phyloP scores from a whole-genome alignment of 2,113 vertebrate genomes.

The mouse (Mus musculus) region GRCm39 chr2:135469001-135469500 shows the following conservation, averaged over 20 bases:
- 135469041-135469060: neutral
- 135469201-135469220: neutral
- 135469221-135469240: neutral
- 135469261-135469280: neutral
- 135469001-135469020: conserved; percentile 19
- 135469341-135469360: neutral
- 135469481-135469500: neutral
- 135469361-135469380: neutral
- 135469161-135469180: neutral
- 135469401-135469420: neutral
- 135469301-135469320: neutral
- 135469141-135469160: conserved; percentile 22
- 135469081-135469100: neutral
- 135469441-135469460: neutral
- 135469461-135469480: neutral
- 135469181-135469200: neutral
- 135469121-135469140: conserved; percentile 10
- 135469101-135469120: conserved; percentile 47
- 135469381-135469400: neutral
- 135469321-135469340: neutral
- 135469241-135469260: neutral
- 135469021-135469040: conserved; percentile 34
- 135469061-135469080: neutral
- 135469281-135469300: neutral
- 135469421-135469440: too few species aligned